Base-by-base conservation (phyloP, 2,113 vertebrate genomes). In the Aegithalos caudatus region DNA sequence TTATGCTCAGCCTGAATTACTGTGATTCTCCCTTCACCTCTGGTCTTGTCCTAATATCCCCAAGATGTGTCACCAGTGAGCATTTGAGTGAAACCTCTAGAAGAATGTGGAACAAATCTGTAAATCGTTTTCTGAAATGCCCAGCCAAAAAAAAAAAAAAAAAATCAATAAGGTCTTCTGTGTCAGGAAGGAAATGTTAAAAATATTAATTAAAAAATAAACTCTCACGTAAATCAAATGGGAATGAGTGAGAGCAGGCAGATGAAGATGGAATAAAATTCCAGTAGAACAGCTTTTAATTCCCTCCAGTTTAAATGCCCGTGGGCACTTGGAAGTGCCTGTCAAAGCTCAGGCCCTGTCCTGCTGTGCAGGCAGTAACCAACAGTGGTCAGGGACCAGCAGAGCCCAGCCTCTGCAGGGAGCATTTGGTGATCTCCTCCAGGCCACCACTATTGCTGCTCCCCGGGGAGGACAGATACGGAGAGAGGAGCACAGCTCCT, bases 51-150 rank as follows among this genome's bases (percentile, higher is more conserved):
- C 72, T 96, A 88, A 94, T 84, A 94, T 60, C 48, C 48, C 76
- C 50, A 69, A 94, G 60, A 86, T 1, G 0, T 38, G 69, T 65
- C 83, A 82, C 79, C 65, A 84, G 76, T 38, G 29, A 88, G 60
- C 24, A 53, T 80, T 92, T 88, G 86, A 94, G 69, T 85, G 69
- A 93, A 89, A 96, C 83, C 90, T 86, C 53, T 67, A 84, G 71
- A 97, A 94, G 70, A 96, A 94, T 88, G 64, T 93, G 71, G 83
- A 95, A 86, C 61, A 78, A 93, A 95, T 93, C 76, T 64, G 80
- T 64, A 94, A 94, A 96, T 90, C 76, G 82, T 74, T 83, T 73
- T 81, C 76, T 88, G 72, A 91, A 92, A 77, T 42, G 47, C 58
- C 31, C 53, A 88, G 87, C 87, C 77, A 88, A 81, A 90, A 66